Evolutionary conservation across 2,797 vertebrate genomes (phyloP).

Genomic region (Notamacropus eugenii): DNA sequence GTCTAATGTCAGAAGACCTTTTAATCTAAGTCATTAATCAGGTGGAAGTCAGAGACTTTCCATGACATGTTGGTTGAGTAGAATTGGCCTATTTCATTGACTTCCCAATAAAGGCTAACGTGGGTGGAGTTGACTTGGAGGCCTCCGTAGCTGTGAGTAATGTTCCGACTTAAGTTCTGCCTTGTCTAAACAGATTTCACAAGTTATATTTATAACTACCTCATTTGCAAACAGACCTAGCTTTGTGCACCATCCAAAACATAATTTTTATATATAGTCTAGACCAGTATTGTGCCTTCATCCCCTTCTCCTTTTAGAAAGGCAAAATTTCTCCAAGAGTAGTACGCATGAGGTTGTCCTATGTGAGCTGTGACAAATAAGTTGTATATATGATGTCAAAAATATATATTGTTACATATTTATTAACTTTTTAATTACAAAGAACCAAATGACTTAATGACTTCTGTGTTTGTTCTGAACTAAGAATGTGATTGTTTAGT

Average conservation of each 20-base stretch:
- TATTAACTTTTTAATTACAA: not conserved
- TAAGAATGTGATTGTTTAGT: not conserved
- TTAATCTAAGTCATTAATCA: constrained; percentile 1
- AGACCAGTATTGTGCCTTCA: not conserved
- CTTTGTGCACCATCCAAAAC: not conserved
- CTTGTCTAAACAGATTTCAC: constrained; percentile 1
- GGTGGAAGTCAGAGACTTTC: not conserved
- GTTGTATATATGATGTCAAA: not conserved
- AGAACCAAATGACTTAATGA: not conserved
- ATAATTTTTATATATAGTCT: not conserved
- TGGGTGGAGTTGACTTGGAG: constrained; percentile 42
- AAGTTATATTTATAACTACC: constrained; percentile 21
- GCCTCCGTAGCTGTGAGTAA: constrained; percentile 25
- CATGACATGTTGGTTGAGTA: constrained; percentile 16
- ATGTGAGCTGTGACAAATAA: not conserved
- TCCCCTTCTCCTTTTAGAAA: not conserved
- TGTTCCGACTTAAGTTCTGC: constrained; percentile 26
- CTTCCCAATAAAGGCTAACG: constrained; percentile 39
- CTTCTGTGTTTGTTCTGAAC: not conserved
- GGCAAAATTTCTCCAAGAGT: not conserved
- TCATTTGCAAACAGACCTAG: constrained; percentile 18
- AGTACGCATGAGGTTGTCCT: not conserved
- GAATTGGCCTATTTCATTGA: constrained; percentile 16
- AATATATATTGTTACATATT: not conserved
- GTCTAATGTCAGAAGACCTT: not conserved